Evolutionary conservation across 2,888 invertebrate species (phyloP).

Genomic region (Patella caerulea): DNA sequence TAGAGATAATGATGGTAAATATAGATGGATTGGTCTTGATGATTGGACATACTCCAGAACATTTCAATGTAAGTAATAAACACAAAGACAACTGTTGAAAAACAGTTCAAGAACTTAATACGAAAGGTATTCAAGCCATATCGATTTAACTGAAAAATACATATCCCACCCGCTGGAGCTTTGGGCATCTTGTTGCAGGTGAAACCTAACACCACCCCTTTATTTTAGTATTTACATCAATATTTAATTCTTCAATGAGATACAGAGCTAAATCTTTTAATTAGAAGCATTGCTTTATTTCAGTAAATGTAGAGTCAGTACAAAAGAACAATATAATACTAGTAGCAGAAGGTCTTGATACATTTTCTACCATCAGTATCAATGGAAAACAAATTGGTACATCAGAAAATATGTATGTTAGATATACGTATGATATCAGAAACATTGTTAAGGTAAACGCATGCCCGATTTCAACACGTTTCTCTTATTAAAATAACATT

Average conservation of each 20-base stretch:
- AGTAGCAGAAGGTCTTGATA: constrained; percentile 88
- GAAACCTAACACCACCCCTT: too few relatives aligned
- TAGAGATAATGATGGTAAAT: constrained; percentile 82
- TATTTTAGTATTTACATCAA: too few relatives aligned
- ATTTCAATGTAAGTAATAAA: constrained; percentile 77
- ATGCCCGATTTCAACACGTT: too few relatives aligned
- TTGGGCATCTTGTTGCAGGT: too few relatives aligned
- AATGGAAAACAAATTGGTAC: constrained; percentile 79
- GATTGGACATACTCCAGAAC: constrained; percentile 83
- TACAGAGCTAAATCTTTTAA: too few relatives aligned
- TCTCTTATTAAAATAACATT: too few relatives aligned
- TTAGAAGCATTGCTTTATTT: background rate
- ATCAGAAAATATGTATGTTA: constrained; percentile 87
- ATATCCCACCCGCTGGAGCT: too few relatives aligned
- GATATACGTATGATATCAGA: constrained; percentile 81
- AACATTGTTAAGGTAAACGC: constrained; percentile 62
- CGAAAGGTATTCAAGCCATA: too few relatives aligned
- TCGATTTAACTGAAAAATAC: too few relatives aligned
- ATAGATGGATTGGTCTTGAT: constrained; percentile 86
- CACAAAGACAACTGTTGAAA: too few relatives aligned
- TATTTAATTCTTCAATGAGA: too few relatives aligned
- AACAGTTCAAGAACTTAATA: too few relatives aligned
- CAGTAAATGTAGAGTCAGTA: constrained; percentile 20
- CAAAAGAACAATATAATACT: constrained; percentile 73
- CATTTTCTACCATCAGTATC: constrained; percentile 80